Conservation (phyloP, 2,888 invertebrate genomes). For the Heliothis peltigera region DNA sequence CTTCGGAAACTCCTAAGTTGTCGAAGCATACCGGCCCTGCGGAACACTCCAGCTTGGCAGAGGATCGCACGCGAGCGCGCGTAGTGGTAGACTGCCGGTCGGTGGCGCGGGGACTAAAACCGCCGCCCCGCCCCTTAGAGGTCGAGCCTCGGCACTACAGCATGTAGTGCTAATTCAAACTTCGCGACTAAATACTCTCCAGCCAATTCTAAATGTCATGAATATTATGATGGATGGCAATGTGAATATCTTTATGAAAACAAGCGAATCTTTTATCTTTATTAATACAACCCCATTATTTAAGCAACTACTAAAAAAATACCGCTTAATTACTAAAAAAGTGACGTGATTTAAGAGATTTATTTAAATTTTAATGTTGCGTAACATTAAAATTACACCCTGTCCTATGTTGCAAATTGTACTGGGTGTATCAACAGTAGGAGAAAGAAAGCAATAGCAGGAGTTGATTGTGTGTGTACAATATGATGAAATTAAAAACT, state of each 20-base stretch:
- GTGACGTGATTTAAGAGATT: no score
- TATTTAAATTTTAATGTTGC: no score
- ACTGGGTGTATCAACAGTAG: no score
- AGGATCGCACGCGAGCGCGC: constrained; percentile 86
- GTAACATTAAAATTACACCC: no score
- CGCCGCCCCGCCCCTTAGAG: constrained; percentile 72
- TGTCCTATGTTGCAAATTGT: no score
- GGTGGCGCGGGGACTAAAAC: constrained; percentile 66
- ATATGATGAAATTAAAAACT: no score
- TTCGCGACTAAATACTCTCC: constrained; percentile 67
- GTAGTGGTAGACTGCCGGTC: constrained; percentile 82
- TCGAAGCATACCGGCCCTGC: constrained; percentile 88
- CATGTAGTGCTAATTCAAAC: constrained; percentile 79
- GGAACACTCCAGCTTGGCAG: constrained; percentile 87
- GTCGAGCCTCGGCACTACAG: constrained; percentile 70
- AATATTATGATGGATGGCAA: constrained; percentile 39
- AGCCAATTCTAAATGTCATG: constrained; percentile 52
- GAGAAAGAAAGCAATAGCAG: no score
- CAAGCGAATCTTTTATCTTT: no score
- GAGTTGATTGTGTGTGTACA: no score
- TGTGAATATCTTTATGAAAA: constrained; percentile 22
- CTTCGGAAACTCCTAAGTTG: constrained; percentile 85
- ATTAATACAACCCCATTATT: constrained; percentile 7
- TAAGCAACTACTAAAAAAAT: not conserved
- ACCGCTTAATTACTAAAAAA: no score